phyloP scores from a whole-genome alignment of 1,140 invertebrate genomes.

The Heterodera schachtii region DNA sequence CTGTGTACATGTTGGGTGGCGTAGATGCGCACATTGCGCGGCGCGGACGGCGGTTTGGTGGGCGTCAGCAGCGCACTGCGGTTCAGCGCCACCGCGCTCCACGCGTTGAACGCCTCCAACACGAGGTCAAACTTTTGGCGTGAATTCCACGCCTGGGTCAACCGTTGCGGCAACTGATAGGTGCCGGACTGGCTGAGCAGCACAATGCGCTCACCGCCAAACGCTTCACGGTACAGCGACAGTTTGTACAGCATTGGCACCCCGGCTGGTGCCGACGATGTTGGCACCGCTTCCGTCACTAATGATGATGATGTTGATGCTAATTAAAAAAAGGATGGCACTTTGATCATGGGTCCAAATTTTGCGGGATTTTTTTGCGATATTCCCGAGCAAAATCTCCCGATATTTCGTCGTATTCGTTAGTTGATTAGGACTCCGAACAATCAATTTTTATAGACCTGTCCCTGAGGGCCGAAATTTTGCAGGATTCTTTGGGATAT shows the following conservation, averaged over 20 bases:
- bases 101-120: slow-evolving; percentile 56
- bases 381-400: no score
- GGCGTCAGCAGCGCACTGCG: slow-evolving; percentile 58
- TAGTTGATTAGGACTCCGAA: no score
- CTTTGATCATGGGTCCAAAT: no score
- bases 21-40: slow-evolving; percentile 52
- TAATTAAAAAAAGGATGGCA: no score
- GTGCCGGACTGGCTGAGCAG: slow-evolving; percentile 38
- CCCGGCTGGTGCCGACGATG: background rate
- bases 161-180: slow-evolving; percentile 43
- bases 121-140: slow-evolving; percentile 57
- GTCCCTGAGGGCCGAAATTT: no score
- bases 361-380: no score
- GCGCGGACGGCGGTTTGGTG: slow-evolving; percentile 58
- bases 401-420: no score
- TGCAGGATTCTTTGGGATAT: no score
- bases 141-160: slow-evolving; percentile 57
- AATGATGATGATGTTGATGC: background rate
- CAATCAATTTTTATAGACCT: no score
- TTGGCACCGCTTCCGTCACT: no score
- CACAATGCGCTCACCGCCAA: slow-evolving; percentile 54
- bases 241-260: slow-evolving; percentile 38
- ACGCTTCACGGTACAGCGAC: slow-evolving; percentile 54
- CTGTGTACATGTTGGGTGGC: slow-evolving; percentile 59
- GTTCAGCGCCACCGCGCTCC: slow-evolving; percentile 51